Evolutionary conservation across 2,113 vertebrate genomes (phyloP).

Genomic region (Rutilus rutilus): DNA sequence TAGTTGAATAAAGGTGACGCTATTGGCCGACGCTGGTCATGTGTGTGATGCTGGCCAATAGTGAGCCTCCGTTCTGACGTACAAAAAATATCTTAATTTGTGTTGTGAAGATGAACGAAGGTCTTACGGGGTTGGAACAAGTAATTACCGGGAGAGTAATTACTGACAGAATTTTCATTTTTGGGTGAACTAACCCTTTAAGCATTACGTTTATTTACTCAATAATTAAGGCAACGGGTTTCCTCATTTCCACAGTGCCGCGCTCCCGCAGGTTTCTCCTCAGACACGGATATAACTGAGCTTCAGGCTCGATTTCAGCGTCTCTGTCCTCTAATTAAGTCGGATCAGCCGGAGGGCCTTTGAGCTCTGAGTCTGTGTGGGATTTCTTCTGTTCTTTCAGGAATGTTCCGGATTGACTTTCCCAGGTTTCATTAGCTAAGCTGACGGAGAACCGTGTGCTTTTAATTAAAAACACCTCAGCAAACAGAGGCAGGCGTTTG

Average conservation of each 20-base stretch:
- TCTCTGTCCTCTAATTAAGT: constrained; percentile 53
- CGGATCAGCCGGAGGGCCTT: constrained; percentile 10
- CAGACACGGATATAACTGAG: constrained; percentile 58
- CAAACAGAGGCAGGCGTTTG: background rate
- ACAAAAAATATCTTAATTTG: too few species aligned
- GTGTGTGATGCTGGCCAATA: too few species aligned
- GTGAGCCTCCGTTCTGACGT: too few species aligned
- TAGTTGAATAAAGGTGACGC: too few species aligned
- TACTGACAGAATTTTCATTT: too few species aligned
- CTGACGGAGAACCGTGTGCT: background rate
- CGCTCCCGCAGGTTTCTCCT: background rate
- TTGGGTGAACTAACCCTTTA: too few species aligned
- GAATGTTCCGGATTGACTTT: constrained; percentile 34
- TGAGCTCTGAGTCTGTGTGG: background rate
- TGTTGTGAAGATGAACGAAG: too few species aligned
- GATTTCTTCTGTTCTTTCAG: constrained; percentile 27
- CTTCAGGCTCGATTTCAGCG: constrained; percentile 33
- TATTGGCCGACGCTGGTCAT: too few species aligned
- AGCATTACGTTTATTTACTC: too few species aligned
- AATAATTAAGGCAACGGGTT: too few species aligned
- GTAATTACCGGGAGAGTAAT: too few species aligned
- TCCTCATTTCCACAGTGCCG: background rate
- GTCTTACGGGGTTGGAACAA: too few species aligned
- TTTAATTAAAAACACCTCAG: constrained; percentile 44
- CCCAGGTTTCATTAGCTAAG: constrained; percentile 5